Evolutionary conservation across 2,113 vertebrate species (phyloP).

Genomic region (Otis tarda): DNA sequence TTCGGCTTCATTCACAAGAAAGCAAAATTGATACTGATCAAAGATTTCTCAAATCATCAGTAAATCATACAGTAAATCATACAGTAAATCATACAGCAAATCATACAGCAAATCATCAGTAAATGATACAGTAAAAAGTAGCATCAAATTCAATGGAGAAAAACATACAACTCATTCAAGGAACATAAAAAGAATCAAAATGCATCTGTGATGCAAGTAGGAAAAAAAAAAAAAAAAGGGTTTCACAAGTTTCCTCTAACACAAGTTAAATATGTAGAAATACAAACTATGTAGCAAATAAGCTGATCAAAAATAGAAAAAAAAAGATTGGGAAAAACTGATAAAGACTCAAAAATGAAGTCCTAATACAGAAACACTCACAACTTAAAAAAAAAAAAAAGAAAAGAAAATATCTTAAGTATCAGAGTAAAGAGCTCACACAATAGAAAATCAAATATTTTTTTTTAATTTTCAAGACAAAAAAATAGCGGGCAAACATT

Average conservation of each 20-base stretch:
- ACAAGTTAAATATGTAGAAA: not conserved
- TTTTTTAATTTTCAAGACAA: not conserved
- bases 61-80: no score
- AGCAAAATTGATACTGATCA: not conserved
- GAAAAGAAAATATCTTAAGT: not conserved
- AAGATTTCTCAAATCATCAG: not conserved
- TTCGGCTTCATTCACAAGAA: not conserved
- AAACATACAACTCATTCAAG: not conserved
- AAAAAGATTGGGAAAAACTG: not conserved
- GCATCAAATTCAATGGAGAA: not conserved
- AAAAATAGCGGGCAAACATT: not conserved
- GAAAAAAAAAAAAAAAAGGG: not conserved
- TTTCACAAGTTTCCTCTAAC: not conserved
- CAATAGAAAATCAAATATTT: not conserved
- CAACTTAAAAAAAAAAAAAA: not conserved
- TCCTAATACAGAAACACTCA: not conserved
- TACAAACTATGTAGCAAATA: not conserved
- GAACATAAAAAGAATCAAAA: not conserved
- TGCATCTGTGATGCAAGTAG: not conserved
- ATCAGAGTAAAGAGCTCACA: not conserved
- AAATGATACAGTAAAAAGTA: not conserved
- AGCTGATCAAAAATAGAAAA: not conserved
- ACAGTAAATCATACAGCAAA: not conserved
- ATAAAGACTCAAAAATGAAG: not conserved
- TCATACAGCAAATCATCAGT: not conserved